A percentile compares a stretch with the other conserved stretches of the same genome.
Evolutionary conservation across 1,140 invertebrate species (phyloP).

Genomic region (Drosophila tsacasi): DNA sequence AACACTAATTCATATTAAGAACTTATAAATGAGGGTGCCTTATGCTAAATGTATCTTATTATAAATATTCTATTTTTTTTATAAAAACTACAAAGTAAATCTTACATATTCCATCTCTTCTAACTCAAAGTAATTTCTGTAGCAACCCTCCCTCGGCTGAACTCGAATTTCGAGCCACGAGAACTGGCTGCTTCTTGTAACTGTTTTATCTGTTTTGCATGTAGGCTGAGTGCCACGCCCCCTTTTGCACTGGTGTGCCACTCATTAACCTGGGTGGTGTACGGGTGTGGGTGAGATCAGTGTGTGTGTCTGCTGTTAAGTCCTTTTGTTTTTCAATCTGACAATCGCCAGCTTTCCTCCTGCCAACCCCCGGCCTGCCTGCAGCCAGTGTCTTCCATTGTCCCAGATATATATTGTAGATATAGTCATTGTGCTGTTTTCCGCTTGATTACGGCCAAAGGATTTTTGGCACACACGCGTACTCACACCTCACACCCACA

Average conservation of each 20-base stretch:
- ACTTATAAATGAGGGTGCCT: background rate
- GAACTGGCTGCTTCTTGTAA: conserved; percentile 70
- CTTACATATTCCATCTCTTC: too few relatives aligned
- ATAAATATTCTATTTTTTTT: too few relatives aligned
- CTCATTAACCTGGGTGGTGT: conserved; percentile 69
- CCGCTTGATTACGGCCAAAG: conserved; percentile 79
- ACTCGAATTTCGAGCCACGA: background rate
- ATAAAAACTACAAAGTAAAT: background rate
- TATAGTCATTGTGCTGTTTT: conserved; percentile 84
- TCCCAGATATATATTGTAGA: conserved; percentile 80
- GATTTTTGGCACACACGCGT: conserved; percentile 68
- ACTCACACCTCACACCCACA: conserved; percentile 11
- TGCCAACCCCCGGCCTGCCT: conserved; percentile 16
- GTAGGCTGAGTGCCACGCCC: conserved; percentile 52
- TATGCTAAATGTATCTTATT: too few relatives aligned
- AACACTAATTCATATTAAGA: background rate
- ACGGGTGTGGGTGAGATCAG: background rate
- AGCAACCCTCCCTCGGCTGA: background rate
- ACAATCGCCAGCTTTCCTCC: conserved; percentile 66
- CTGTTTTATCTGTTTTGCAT: conserved; percentile 79
- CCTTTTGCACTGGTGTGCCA: conserved; percentile 13
- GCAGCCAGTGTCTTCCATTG: conserved; percentile 56
- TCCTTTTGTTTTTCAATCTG: conserved; percentile 72
- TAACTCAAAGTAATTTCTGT: background rate
- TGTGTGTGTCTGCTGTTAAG: conserved; percentile 43